A percentile compares a stretch with the other conserved stretches of the same genome.
These are phyloP conservation scores for Nemurella pictetii DNA, from an alignment of 2,888 invertebrate species.

Conservation along the genomic window DNA sequence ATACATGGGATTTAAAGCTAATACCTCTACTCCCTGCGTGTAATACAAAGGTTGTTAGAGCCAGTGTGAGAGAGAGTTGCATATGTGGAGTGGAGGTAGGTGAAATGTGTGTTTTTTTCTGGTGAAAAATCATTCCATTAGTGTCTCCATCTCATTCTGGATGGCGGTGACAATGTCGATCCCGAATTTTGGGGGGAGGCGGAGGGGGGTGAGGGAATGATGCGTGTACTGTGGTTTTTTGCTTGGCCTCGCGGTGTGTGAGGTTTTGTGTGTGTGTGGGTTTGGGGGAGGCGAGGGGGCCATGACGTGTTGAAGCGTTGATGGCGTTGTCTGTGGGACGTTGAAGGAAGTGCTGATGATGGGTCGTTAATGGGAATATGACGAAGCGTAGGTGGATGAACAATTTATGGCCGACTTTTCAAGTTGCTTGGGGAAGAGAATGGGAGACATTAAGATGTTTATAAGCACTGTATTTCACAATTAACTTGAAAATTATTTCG, in stretches of 20 bases:
- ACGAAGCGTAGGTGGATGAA: no score
- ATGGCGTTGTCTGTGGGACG: no score
- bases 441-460: no score
- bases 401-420: no score
- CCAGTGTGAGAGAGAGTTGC: not conserved
- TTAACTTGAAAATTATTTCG: no score
- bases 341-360: no score
- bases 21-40: constrained; percentile 7
- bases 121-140: constrained; percentile 21
- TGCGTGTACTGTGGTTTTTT: not conserved
- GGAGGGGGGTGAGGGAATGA: not conserved
- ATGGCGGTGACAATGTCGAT: not conserved
- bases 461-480: no score
- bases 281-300: not conserved
- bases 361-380: no score
- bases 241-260: not conserved
- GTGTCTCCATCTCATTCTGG: not conserved
- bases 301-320: no score
- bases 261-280: not conserved
- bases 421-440: no score
- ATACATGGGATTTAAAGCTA: constrained; percentile 21
- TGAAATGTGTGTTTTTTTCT: constrained; percentile 7
- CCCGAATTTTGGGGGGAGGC: not conserved
- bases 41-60: not conserved
- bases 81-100: not conserved